Conservation (phyloP, 2,113 vertebrate genomes). For the Oxyura jamaicensis region DNA sequence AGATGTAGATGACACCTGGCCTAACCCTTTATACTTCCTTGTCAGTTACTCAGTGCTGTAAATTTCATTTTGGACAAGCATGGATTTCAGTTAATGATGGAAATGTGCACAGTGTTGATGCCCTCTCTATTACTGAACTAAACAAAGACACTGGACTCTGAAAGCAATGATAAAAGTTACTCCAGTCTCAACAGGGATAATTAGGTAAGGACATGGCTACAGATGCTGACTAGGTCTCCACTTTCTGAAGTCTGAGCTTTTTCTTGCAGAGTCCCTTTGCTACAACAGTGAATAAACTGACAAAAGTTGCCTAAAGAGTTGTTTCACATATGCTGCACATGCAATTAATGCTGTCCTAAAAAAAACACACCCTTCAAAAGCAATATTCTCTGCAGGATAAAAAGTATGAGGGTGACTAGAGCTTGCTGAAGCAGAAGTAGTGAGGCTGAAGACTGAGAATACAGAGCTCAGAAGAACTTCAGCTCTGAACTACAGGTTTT, state of each 20-base stretch:
- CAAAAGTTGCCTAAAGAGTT: not conserved
- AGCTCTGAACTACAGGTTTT: not conserved
- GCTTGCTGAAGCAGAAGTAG: not conserved
- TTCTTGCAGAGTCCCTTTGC: not conserved
- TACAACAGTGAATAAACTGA: not conserved
- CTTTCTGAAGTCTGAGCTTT: not conserved
- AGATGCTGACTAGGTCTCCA: not conserved
- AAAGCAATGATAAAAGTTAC: not conserved
- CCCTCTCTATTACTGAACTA: not conserved
- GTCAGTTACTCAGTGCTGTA: not conserved
- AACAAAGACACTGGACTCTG: not conserved
- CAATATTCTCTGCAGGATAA: not conserved
- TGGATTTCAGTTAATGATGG: not conserved
- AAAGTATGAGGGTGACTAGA: not conserved
- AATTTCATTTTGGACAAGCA: not conserved
- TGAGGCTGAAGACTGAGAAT: not conserved
- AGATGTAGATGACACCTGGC: not conserved
- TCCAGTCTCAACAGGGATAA: not conserved
- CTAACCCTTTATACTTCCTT: not conserved
- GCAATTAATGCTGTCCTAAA: not conserved
- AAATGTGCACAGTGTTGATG: not conserved
- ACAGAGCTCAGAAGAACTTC: not conserved
- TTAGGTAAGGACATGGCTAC: not conserved
- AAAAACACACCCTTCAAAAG: not conserved
- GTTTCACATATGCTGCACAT: not conserved